Conservation (phyloP, 2,113 vertebrate species). For the Dipodomys ordii region DNA sequence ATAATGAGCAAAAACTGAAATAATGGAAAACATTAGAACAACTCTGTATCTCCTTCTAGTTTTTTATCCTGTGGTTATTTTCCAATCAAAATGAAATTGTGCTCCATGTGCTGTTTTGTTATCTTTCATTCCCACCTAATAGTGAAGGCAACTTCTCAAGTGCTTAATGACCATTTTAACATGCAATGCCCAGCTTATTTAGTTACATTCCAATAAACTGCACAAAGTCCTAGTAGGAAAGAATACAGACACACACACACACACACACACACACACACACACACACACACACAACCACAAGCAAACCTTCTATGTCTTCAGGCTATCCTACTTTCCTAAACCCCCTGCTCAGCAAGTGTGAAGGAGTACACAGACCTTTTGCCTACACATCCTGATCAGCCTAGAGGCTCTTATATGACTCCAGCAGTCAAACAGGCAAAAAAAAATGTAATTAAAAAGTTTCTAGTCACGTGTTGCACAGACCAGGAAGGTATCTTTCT, state of each 20-base stretch:
- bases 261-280: no score
- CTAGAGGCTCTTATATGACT: background rate
- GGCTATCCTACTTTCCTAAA: background rate
- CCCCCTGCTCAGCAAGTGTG: no score
- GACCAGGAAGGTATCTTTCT: background rate
- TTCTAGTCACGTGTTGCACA: background rate
- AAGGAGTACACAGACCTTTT: background rate
- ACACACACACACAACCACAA: background rate
- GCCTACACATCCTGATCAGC: background rate
- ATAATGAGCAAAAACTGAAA: background rate
- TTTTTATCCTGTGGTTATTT: background rate
- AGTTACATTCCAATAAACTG: background rate
- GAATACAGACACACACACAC: no score
- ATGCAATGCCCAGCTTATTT: background rate
- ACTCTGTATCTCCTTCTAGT: background rate
- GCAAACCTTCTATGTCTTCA: background rate
- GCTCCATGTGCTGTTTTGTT: background rate
- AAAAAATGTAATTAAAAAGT: background rate
- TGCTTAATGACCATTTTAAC: background rate
- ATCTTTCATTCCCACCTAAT: background rate
- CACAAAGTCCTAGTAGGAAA: background rate
- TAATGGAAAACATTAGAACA: background rate
- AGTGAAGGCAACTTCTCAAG: background rate
- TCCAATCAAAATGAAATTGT: conserved; percentile 28
- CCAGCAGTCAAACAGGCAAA: background rate